Evolutionary conservation across 2,888 invertebrate genomes (phyloP).

Genomic region (Stenotaenia linearis): DNA sequence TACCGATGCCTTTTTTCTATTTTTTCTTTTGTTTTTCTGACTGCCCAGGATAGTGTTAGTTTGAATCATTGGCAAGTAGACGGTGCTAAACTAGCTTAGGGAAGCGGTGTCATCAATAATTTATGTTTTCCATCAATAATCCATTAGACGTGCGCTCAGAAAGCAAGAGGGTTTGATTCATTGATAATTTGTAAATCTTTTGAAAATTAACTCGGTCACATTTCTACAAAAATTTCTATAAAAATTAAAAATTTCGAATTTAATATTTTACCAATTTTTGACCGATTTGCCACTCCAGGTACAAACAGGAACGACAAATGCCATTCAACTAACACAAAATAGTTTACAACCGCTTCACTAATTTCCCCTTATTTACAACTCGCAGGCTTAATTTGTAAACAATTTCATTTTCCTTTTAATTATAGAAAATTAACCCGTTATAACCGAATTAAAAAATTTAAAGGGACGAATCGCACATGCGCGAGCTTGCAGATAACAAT

Average conservation of each 20-base stretch:
- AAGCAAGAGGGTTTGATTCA: not conserved
- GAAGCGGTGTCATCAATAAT: not conserved
- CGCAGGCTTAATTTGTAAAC: too few species aligned
- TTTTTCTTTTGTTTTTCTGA: too few species aligned
- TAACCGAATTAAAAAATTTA: too few species aligned
- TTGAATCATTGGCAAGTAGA: not conserved
- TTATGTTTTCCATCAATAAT: conserved; percentile 5
- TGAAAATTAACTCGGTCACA: not conserved
- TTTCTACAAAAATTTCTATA: not conserved
- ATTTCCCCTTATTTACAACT: too few species aligned
- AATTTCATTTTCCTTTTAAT: too few species aligned
- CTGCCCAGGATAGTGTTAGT: too few species aligned
- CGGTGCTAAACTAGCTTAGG: not conserved
- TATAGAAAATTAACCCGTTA: too few species aligned
- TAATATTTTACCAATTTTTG: not conserved
- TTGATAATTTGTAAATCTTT: not conserved
- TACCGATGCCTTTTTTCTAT: not conserved
- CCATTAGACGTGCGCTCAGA: conserved; percentile 5
- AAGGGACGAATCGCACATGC: not conserved
- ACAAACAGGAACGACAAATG: too few species aligned
- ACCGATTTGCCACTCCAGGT: too few species aligned
- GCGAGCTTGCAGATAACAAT: not conserved
- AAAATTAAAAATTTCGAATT: not conserved
- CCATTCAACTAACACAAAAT: too few species aligned
- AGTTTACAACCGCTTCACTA: too few species aligned